These are phyloP conservation scores for Canis aureus DNA, from an alignment of 2,113 vertebrate species.

Conservation along the genomic window DNA sequence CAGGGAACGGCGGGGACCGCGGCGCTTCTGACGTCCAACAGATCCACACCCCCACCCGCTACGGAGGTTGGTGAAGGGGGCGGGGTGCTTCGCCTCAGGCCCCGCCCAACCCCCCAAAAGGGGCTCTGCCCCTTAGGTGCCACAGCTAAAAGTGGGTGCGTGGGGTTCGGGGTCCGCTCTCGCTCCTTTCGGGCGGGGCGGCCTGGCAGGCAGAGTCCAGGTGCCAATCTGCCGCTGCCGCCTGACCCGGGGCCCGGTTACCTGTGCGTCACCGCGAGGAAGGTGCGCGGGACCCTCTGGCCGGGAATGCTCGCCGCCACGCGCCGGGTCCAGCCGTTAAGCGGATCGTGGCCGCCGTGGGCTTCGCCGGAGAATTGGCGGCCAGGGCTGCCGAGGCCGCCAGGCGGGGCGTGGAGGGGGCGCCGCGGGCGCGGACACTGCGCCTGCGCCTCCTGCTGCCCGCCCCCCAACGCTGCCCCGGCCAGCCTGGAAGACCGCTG, in stretches of 20 bases:
- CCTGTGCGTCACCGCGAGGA: constrained; percentile 16
- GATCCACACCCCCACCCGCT: not conserved
- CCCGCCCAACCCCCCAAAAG: not conserved
- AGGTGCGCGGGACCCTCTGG: not conserved
- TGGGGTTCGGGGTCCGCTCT: not conserved
- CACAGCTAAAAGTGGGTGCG: not conserved
- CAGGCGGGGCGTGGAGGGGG: not conserved
- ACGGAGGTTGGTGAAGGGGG: not conserved
- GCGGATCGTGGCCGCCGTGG: not conserved
- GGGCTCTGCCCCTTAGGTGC: not conserved
- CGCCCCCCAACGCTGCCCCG: not conserved
- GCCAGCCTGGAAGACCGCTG: accelerated
- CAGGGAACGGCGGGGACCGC: not conserved
- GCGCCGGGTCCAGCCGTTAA: not conserved
- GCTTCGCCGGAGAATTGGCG: not conserved
- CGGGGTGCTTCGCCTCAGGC: not conserved
- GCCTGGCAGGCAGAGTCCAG: not conserved
- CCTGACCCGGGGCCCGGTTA: constrained; percentile 33
- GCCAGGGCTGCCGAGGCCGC: not conserved
- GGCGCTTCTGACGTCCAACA: not conserved
- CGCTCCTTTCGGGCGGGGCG: not conserved
- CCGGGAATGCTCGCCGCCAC: not conserved
- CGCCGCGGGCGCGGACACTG: constrained; percentile 25
- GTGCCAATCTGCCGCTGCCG: not conserved
- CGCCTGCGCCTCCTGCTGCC: constrained; percentile 78